These are phyloP conservation scores for Galago senegalensis DNA, from an alignment of 2,797 vertebrate species.

Conservation along the genomic window DNA sequence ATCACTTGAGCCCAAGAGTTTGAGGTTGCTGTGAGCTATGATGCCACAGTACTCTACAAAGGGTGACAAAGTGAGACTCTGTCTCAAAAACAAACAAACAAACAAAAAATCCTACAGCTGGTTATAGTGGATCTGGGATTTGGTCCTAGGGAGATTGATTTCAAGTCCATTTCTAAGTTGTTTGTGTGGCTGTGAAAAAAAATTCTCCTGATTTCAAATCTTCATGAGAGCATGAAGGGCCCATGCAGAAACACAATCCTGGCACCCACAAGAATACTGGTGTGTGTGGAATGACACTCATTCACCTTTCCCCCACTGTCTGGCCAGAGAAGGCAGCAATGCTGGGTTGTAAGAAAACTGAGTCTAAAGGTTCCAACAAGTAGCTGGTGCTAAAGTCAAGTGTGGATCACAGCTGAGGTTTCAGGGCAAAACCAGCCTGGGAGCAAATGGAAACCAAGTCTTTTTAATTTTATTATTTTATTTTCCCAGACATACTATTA, in stretches of 20 bases:
- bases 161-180: background rate
- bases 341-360: background rate
- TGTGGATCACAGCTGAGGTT: background rate
- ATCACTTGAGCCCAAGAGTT: too few species aligned
- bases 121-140: background rate
- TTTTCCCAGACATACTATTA: slow-evolving; percentile 27
- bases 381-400: background rate
- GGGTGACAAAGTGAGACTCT: too few species aligned
- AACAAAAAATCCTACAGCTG: too few species aligned
- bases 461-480: background rate
- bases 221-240: background rate
- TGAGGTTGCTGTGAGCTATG: too few species aligned
- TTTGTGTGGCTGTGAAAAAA: background rate
- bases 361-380: background rate
- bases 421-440: background rate
- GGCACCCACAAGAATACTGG: background rate
- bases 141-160: background rate
- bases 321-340: background rate
- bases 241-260: background rate
- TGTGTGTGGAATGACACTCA: background rate
- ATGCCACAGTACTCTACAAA: too few species aligned
- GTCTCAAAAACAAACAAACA: too few species aligned
- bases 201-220: background rate
- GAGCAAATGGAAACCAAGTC: background rate
- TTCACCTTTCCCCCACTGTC: background rate